phyloP scores from a whole-genome alignment of 2,113 vertebrate species.

The Sinocyclocheilus maitianheensis region DNA sequence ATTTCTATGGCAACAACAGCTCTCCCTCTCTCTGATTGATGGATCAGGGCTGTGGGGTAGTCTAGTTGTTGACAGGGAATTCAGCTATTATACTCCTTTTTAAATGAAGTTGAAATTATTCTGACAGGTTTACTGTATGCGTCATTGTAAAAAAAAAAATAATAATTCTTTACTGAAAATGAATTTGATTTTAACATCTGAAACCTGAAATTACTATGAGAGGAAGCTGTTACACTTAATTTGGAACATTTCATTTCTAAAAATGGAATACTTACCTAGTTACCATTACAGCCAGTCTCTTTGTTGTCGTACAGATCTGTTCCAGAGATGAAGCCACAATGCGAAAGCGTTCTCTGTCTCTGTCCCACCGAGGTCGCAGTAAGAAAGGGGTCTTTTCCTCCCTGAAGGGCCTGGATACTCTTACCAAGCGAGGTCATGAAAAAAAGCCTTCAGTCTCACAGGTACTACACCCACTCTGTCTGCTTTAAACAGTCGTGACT shows the following conservation, averaged over 20 bases:
- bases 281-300: neutral
- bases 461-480: constrained; percentile 69
- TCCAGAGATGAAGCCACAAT: constrained; percentile 90
- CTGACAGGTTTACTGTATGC: neutral
- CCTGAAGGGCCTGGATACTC: constrained; percentile 90
- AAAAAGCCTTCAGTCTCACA: constrained; percentile 87
- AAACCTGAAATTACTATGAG: neutral
- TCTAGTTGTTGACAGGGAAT: neutral
- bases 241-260: neutral
- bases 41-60: neutral
- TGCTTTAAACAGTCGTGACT: neutral
- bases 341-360: constrained; percentile 86
- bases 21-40: neutral
- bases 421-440: constrained; percentile 87
- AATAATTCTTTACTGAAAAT: neutral
- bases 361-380: constrained; percentile 76
- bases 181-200: neutral
- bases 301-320: constrained; percentile 80
- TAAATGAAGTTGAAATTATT: neutral
- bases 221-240: neutral
- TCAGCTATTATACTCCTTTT: neutral
- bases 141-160: neutral
- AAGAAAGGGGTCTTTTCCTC: constrained; percentile 94
- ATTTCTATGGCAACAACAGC: neutral
- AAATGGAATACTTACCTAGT: neutral